Evolutionary conservation across 2,797 vertebrate genomes (phyloP), one percentile per base, ranked within the genome.

Genomic region (Hapalemur alaotrensis): DNA sequence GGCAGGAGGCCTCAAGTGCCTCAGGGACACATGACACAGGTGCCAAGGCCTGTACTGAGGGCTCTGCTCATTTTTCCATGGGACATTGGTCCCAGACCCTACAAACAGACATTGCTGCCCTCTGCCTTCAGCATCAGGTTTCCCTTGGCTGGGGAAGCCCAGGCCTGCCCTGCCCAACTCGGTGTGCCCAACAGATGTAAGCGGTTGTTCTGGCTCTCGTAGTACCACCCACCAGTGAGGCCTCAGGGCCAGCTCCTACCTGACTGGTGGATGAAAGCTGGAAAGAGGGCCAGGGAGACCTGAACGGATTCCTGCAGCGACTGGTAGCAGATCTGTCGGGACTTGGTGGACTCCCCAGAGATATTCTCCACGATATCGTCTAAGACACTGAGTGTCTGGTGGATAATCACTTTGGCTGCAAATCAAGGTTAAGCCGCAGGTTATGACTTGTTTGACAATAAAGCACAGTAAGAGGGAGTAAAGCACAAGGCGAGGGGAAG

Each of bases 311-410:
- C 99, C 98, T 99, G 99, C 95, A 99, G 98, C 3, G 99, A 99
- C 98, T 99, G 99, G 97, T 99, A 99, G 98, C 99, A 99, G 98
- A 99, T 99, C 99, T 99, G 99, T 14, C 99, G 99, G 15, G 99
- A 99, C 98, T 99, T 99, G 95, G 99, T 99, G 95, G 99, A 99
- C 97, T 99, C 99, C 82, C 99, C 99, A 4, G 99, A 99, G 97
- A 99, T 99, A 96, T 99, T 99, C 98, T 99, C 99, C 93, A 99
- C 99, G 0, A 99, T 98, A 90, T 99, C 99, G 98, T 99, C 99
- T 96, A 99, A 98, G 93, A 99, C 99, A 59, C 99, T 99, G 46
- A 99, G 99, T 0, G 99, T 99, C 98, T 99, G 99, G 96, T 99
- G 99, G 96, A 99, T 99, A 78, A 99, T 98, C 38, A 98, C 98